Percentiles rank a stretch among this genome's conserved stretches.
phyloP scores from a whole-genome alignment of 2,888 invertebrate genomes.

The Hypomecis punctinalis region DNA sequence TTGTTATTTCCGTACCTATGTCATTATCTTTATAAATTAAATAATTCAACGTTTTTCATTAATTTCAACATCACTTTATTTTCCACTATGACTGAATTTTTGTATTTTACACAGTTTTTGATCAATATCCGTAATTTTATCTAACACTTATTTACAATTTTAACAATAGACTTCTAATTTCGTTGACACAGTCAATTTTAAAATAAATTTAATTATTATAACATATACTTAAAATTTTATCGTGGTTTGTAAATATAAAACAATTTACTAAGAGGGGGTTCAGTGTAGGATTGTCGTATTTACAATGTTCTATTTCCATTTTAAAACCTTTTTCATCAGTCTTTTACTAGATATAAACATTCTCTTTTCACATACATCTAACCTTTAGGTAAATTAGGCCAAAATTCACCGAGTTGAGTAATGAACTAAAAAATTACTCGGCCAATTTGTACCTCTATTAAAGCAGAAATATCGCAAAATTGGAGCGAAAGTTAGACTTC shows the following conservation, averaged over 20 bases:
- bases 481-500: too few relatives aligned
- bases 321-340: slow-evolving; percentile 66
- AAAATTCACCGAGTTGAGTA: neutral
- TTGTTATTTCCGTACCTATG: too few relatives aligned
- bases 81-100: slow-evolving; percentile 35
- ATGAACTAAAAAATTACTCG: too few relatives aligned
- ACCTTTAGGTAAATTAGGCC: neutral
- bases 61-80: slow-evolving; percentile 43
- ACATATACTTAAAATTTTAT: slow-evolving; percentile 13
- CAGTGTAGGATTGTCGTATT: slow-evolving; percentile 43
- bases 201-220: slow-evolving; percentile 15
- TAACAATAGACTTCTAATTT: slow-evolving; percentile 30
- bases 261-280: slow-evolving; percentile 15
- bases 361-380: slow-evolving; percentile 25
- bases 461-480: too few relatives aligned
- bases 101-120: slow-evolving; percentile 34
- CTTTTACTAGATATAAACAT: slow-evolving; percentile 62
- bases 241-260: slow-evolving; percentile 20
- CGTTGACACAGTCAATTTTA: slow-evolving; percentile 41
- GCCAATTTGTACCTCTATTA: too few relatives aligned
- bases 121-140: slow-evolving; percentile 29
- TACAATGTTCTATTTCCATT: slow-evolving; percentile 46
- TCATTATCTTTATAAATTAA: neutral
- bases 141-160: slow-evolving; percentile 34
- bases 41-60: neutral